Conservation (phyloP, 2,113 vertebrate genomes). For the Spilogale gracilis region DNA sequence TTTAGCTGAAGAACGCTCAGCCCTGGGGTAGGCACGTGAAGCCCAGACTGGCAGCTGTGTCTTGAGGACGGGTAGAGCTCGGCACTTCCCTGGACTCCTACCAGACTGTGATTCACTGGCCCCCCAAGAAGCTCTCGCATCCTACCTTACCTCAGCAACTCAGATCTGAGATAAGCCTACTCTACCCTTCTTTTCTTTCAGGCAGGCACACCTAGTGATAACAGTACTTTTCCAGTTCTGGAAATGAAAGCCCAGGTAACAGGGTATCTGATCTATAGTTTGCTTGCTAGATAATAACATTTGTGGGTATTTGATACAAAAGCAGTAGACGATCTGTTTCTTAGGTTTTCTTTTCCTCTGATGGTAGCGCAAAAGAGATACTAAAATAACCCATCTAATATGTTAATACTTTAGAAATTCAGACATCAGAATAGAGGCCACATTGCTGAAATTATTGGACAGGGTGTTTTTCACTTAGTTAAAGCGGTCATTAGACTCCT, state of each 20-base stretch:
- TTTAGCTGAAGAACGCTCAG: neutral
- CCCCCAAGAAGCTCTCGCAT: neutral
- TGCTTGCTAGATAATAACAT: neutral
- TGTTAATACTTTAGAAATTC: neutral
- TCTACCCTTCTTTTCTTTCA: neutral
- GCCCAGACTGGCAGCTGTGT: neutral
- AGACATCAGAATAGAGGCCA: neutral
- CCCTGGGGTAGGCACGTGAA: neutral
- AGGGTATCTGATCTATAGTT: neutral
- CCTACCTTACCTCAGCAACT: neutral
- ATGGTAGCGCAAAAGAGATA: neutral
- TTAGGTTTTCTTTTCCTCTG: neutral
- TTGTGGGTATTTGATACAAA: neutral
- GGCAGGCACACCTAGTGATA: neutral
- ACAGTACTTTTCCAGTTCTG: neutral
- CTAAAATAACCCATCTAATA: neutral
- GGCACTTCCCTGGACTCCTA: neutral
- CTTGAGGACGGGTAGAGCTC: neutral
- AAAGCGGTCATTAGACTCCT: neutral
- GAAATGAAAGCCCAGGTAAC: slow-evolving; percentile 25
- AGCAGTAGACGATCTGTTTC: neutral
- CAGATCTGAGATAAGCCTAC: neutral
- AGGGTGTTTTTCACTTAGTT: neutral
- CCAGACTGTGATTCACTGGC: neutral
- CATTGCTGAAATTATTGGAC: neutral